phyloP scores from a whole-genome alignment of 1,140 invertebrate genomes.

The Ceratina calcarata region DNA sequence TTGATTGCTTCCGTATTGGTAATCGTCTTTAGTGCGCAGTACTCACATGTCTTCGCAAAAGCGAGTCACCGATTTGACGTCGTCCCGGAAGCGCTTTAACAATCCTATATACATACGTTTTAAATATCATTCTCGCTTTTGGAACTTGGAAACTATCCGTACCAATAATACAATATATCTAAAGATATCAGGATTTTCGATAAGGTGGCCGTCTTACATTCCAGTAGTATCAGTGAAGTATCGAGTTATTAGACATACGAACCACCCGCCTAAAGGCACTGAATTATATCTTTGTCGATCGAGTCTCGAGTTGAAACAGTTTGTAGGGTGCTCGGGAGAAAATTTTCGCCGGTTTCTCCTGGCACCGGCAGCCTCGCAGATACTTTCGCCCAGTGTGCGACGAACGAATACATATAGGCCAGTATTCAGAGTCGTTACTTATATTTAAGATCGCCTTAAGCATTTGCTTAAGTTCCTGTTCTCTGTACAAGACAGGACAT shows the following conservation, averaged over 20 bases:
- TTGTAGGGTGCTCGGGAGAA: conserved; percentile 56
- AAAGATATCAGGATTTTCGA: neutral
- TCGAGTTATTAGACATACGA: neutral
- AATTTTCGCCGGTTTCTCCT: conserved; percentile 63
- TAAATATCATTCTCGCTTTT: neutral
- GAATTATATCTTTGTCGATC: neutral
- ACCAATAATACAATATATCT: neutral
- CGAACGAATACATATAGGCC: conserved; percentile 38
- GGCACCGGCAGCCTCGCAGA: conserved; percentile 56
- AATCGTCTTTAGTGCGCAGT: neutral
- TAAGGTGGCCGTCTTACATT: neutral
- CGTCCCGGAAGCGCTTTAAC: neutral
- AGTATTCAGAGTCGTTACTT: too few species aligned
- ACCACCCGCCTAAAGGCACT: too few species aligned
- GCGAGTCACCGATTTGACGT: neutral
- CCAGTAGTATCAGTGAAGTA: neutral
- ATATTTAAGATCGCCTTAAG: too few species aligned
- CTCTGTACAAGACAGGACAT: too few species aligned
- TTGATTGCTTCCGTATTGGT: neutral
- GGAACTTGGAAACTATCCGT: neutral
- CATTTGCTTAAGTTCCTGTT: too few species aligned
- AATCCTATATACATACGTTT: neutral
- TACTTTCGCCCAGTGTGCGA: conserved; percentile 58
- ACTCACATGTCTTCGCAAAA: neutral
- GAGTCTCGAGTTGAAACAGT: conserved; percentile 18